These are phyloP conservation scores for Procambarus clarkii DNA, from an alignment of 1,140 invertebrate species.

Conservation along the genomic window DNA sequence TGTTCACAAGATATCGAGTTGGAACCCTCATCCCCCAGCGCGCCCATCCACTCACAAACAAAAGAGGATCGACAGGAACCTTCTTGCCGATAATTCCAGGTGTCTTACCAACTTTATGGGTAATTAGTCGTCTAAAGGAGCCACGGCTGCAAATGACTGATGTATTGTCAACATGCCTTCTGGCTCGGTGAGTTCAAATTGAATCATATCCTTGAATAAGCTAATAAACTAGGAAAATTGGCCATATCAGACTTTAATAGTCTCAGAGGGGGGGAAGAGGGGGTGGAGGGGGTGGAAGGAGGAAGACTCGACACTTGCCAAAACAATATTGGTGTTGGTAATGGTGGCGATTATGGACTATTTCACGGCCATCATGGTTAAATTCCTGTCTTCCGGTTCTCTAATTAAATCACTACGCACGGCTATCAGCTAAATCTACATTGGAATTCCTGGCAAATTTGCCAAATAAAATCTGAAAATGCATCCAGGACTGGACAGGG, in stretches of 20 bases:
- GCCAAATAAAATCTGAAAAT: background rate
- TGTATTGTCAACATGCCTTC: conserved; percentile 60
- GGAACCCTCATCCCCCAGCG: background rate
- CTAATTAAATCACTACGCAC: conserved; percentile 23
- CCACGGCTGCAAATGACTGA: conserved; percentile 20
- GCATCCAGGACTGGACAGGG: background rate
- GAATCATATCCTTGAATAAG: conserved; percentile 65
- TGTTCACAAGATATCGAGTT: conserved; percentile 17
- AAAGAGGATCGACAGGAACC: background rate
- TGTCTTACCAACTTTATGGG: background rate
- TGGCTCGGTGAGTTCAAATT: conserved; percentile 28
- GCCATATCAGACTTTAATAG: conserved; percentile 32
- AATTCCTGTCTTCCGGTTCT: conserved; percentile 39
- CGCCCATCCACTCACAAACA: background rate
- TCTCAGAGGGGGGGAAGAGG: too few relatives aligned
- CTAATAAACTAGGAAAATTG: conserved; percentile 62
- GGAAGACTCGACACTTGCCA: background rate
- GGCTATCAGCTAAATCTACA: conserved; percentile 36
- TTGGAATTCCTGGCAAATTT: conserved; percentile 24
- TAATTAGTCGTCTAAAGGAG: conserved; percentile 8
- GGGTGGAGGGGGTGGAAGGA: too few relatives aligned
- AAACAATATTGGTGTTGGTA: conserved; percentile 33
- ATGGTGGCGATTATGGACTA: conserved; percentile 35
- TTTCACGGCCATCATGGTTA: conserved; percentile 25
- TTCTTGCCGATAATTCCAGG: background rate